Evolutionary conservation across 2,888 invertebrate species (phyloP).

Genomic region (Limenitis camilla): DNA sequence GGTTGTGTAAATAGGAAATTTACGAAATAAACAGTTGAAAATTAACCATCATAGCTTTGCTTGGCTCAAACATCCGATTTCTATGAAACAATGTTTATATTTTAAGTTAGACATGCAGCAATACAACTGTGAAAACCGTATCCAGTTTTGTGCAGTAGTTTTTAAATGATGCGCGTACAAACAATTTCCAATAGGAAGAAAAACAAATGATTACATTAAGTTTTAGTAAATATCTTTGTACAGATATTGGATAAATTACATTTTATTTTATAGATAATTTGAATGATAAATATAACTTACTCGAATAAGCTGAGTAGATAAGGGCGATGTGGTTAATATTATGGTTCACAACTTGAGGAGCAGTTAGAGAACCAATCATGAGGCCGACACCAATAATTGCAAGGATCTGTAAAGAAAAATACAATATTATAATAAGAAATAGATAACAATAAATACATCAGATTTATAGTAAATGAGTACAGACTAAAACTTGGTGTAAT

Average conservation of each 20-base stretch:
- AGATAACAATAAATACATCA: too few species aligned
- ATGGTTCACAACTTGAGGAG: conserved; percentile 68
- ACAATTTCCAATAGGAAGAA: too few species aligned
- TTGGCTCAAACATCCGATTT: too few species aligned
- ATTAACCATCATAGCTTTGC: too few species aligned
- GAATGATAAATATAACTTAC: conserved; percentile 40
- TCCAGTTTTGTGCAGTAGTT: too few species aligned
- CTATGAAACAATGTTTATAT: too few species aligned
- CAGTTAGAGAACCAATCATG: conserved; percentile 77
- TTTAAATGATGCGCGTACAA: neutral
- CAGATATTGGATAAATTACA: neutral
- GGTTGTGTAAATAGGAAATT: conserved; percentile 25
- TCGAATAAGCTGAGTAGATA: conserved; percentile 78
- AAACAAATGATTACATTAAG: too few species aligned
- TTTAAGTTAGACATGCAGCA: too few species aligned
- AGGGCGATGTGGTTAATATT: conserved; percentile 76
- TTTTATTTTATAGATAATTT: neutral
- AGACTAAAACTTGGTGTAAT: too few species aligned
- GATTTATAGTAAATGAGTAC: too few species aligned
- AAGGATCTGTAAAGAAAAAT: conserved; percentile 61
- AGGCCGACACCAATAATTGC: conserved; percentile 77
- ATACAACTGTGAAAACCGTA: too few species aligned
- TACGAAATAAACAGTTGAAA: neutral
- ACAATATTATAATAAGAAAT: neutral
- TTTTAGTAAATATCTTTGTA: too few species aligned